These are phyloP conservation scores for Melanophora roralis DNA, from an alignment of 2,888 invertebrate genomes.

Conservation along the genomic window DNA sequence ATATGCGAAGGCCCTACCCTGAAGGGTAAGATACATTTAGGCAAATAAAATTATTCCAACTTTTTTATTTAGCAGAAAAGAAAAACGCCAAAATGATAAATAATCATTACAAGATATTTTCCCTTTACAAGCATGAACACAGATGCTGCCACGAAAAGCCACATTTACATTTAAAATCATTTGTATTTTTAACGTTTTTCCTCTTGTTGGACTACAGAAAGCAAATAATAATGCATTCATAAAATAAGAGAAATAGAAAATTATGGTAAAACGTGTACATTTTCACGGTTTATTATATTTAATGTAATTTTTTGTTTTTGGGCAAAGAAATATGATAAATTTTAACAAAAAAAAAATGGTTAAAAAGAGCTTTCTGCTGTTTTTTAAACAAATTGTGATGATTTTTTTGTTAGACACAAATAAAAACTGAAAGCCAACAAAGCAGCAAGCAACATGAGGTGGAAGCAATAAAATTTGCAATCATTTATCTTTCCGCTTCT, in stretches of 20 bases:
- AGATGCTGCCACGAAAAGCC: conserved; percentile 54
- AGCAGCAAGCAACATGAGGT: conserved; percentile 36
- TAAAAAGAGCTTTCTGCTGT: background rate
- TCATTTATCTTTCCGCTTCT: conserved; percentile 55
- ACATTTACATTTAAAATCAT: conserved; percentile 34
- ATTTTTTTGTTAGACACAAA: conserved; percentile 18
- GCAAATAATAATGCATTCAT: conserved; percentile 24
- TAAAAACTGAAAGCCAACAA: background rate
- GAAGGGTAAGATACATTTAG: no score
- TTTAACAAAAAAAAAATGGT: conserved; percentile 3
- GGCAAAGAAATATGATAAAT: conserved; percentile 47
- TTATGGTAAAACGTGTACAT: conserved; percentile 54
- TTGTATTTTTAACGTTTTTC: conserved; percentile 6
- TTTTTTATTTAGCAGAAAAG: no score
- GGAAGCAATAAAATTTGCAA: conserved; percentile 57
- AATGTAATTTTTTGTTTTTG: conserved; percentile 44
- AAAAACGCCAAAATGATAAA: conserved; percentile 50
- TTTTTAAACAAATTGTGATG: conserved; percentile 38
- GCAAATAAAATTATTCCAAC: no score
- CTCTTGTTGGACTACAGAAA: background rate
- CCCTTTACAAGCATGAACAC: conserved; percentile 16
- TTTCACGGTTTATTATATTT: conserved; percentile 61
- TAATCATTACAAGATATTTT: conserved; percentile 31
- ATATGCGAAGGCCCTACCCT: no score
- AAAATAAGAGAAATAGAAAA: conserved; percentile 31